Conservation (phyloP, 2,113 vertebrate genomes). For the Andinoacara biseriatus region DNA sequence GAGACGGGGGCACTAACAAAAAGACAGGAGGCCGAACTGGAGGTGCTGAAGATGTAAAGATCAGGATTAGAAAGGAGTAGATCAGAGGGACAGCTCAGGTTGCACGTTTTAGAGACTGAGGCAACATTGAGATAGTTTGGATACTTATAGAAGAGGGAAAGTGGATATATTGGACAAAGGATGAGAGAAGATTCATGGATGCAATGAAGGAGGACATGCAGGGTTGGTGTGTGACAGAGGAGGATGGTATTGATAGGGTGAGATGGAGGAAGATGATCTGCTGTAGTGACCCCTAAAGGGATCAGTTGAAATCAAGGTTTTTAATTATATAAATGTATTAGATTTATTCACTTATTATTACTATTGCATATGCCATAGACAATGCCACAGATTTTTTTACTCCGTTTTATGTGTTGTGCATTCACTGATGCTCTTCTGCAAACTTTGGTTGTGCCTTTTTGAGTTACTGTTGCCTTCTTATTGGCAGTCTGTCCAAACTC, state of each 20-base stretch:
- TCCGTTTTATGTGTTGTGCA: too few relatives aligned
- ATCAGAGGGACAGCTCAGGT: background rate
- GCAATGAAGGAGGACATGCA: background rate
- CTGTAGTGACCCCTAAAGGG: background rate
- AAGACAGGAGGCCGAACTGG: background rate
- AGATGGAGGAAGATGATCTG: background rate
- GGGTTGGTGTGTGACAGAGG: background rate
- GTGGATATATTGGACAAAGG: too few relatives aligned
- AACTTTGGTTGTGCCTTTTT: too few relatives aligned
- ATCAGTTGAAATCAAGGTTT: background rate
- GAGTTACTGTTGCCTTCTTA: too few relatives aligned
- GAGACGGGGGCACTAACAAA: background rate
- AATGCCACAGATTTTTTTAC: too few relatives aligned
- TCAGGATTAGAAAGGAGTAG: background rate
- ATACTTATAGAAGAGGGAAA: too few relatives aligned
- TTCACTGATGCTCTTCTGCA: background rate
- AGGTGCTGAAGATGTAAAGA: background rate
- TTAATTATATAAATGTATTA: background rate
- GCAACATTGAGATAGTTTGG: background rate
- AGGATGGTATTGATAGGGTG: background rate
- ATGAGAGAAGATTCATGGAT: too few relatives aligned
- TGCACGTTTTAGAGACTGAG: background rate
- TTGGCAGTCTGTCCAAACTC: too few relatives aligned
- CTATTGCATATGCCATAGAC: too few relatives aligned
- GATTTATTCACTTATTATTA: slow-evolving; percentile 1